Percentiles rank a stretch among this genome's conserved stretches.
Conservation (phyloP, 92 coral and sea anemone genomes). For the Metridium senile region DNA sequence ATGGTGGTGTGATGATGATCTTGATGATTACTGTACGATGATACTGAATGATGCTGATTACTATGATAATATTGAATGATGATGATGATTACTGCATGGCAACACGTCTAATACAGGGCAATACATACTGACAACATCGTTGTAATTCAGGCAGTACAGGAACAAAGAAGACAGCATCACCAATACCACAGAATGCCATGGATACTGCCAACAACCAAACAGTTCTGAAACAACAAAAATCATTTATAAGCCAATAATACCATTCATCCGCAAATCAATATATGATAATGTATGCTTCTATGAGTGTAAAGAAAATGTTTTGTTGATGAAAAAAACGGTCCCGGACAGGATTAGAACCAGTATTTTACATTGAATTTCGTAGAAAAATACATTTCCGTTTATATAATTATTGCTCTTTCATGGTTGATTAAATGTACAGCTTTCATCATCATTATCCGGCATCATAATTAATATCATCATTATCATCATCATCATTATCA, state of each 20-base stretch:
- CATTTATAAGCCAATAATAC: not conserved
- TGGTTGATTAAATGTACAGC: too few relatives aligned
- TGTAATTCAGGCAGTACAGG: slow-evolving; percentile 76
- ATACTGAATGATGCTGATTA: not conserved
- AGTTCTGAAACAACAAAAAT: slow-evolving; percentile 30
- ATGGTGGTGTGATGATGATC: not conserved
- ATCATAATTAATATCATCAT: too few relatives aligned
- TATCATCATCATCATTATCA: too few relatives aligned
- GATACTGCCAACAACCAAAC: slow-evolving; percentile 68
- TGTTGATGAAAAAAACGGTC: too few relatives aligned
- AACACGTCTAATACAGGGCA: not conserved
- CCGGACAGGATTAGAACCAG: too few relatives aligned
- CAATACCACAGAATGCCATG: slow-evolving; percentile 62
- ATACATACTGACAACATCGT: not conserved
- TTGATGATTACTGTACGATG: not conserved
- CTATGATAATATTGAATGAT: not conserved
- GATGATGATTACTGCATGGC: not conserved
- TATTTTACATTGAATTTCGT: too few relatives aligned
- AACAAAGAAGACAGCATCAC: slow-evolving; percentile 67
- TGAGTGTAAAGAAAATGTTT: too few relatives aligned
- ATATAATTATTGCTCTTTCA: too few relatives aligned
- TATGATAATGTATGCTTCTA: too few relatives aligned
- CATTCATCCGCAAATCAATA: too few relatives aligned
- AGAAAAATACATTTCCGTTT: too few relatives aligned
- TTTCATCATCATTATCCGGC: too few relatives aligned